phyloP scores from a whole-genome alignment of 2,888 invertebrate genomes.

The Gnatocerus cornutus region DNA sequence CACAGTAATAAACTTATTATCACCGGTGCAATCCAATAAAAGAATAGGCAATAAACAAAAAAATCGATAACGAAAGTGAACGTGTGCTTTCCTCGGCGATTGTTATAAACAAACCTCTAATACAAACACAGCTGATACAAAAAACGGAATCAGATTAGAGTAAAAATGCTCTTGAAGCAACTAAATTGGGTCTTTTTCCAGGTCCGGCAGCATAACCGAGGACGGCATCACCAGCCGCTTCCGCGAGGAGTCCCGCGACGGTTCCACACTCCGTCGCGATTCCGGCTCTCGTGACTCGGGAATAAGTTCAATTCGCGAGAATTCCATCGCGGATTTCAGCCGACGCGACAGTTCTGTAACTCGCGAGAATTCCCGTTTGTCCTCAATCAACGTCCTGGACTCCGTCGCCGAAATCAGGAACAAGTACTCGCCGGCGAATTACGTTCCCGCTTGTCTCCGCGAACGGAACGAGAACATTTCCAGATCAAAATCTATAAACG shows the following conservation, averaged over 20 bases:
- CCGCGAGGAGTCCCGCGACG: conserved; percentile 70
- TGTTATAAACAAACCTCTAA: too few species aligned
- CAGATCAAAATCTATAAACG: conserved; percentile 76
- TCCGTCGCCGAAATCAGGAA: conserved; percentile 79
- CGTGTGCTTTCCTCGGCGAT: background rate
- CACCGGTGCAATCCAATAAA: too few species aligned
- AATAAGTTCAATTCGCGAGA: conserved; percentile 66
- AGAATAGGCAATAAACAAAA: too few species aligned
- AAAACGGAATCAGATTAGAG: too few species aligned
- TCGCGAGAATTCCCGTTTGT: conserved; percentile 56
- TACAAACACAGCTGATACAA: too few species aligned
- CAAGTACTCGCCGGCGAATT: conserved; percentile 84
- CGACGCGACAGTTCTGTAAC: conserved; percentile 73
- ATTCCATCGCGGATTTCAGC: conserved; percentile 68
- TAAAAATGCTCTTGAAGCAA: too few species aligned
- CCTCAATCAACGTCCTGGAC: conserved; percentile 65
- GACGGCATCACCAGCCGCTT: conserved; percentile 70
- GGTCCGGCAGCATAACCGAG: conserved; percentile 69
- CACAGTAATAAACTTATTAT: too few species aligned
- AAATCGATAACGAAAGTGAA: too few species aligned
- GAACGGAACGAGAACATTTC: conserved; percentile 61
- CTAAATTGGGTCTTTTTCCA: too few species aligned
- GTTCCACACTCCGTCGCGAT: conserved; percentile 57
- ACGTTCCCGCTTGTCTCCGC: conserved; percentile 75
- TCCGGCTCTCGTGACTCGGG: conserved; percentile 65